Evolutionary conservation across 1,140 invertebrate species (phyloP), one percentile per base, ranked within the genome.

Genomic region (Asbolus verrucosus): DNA sequence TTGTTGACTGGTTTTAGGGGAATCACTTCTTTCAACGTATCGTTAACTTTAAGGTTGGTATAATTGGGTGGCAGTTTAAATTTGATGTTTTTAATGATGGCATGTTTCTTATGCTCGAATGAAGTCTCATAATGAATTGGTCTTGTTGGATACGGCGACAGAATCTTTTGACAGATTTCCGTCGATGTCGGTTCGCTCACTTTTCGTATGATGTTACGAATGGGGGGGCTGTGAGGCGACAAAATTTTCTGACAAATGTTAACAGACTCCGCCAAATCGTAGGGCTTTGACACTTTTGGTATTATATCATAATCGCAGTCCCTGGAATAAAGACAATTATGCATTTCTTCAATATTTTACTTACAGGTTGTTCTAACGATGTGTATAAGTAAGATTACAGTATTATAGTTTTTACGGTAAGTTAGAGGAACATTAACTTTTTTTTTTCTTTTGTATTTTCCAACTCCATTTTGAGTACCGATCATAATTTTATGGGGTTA

Each of bases 51-150:
- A 33, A 73, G 30, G 67, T 76, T 74, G 15, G 71, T 72, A 71
- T 80, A 81, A 18, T 76, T 74, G 9, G 68, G 62, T 5, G 80
- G 80, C 16, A 81, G 73, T 73, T 81, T 81, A 72, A 81, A 81
- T 66, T 81, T 81, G 39, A 81, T 81, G 71, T 81, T 81, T 75
- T 80, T 81, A 5, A 81, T 81, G 30, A 80, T 72, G 1, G 79
- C 77, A 38, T 77, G 79, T 41, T 77, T 73, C 18, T 72, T 71
- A 50, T 78, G 71, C 31, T 80, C 76, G 62, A 78, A 80, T 6
- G 78, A 79, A 11, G 76, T 80, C 67, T 78, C 79, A 62, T 80
- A 80, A 69, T 80, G 78, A 8, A 78, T 27, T n/a, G 72, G 72
- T 39, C 54, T 65, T 6, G 63, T 61, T 15, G 39, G 30, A 33